Evolutionary conservation across 2,113 vertebrate genomes (phyloP), one percentile per base, ranked within the genome.

Genomic region (Speoplatyrhinus poulsoni): DNA sequence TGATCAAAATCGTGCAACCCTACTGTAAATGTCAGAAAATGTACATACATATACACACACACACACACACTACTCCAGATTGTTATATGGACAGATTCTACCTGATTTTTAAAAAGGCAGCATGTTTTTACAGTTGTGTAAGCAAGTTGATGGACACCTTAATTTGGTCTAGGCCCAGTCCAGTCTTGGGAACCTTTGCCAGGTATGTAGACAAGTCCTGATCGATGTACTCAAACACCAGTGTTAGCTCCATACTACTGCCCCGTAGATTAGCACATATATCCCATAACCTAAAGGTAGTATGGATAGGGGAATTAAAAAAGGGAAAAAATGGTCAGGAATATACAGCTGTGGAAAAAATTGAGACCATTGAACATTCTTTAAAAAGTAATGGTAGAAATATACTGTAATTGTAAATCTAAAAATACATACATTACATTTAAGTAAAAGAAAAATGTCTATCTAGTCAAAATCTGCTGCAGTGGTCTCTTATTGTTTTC

Each of bases 201-300:
- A 94, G 82, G 77, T 84, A 93, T 2, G 89, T 77, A 52, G 87
- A 85, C 76, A 94, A 79, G 69, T 94, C 93, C 76, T 93, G 93
- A 75, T 94, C 93, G 2, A 94, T 86, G 76, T 91, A 93, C 55
- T 94, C 93, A 79, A 93, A 75, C 71, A 93, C 91, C 72, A 94
- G 67, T 0, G 82, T 92, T 72, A 94, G 78, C 73, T 93, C 89
- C 82, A 92, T 61, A n/a, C 59, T 71, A 1, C 55, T 9, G 46
- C 77, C 82, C 46, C 49, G 62, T 0, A 73, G 65, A 1, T 58
- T 73, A 41, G 81, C 86, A 3, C 86, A 86, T 0, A 87, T 91
- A 50, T 92, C 85, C 57, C 93, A 62, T 70, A 94, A 75, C 72
- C 93, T 94, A 65, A 65, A 4, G 36, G 4, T 7, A 7, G 36